A percentile compares a stretch with the other conserved stretches of the same genome.
Evolutionary conservation across 2,113 vertebrate genomes (phyloP).

Genomic region (Sturnus vulgaris): DNA sequence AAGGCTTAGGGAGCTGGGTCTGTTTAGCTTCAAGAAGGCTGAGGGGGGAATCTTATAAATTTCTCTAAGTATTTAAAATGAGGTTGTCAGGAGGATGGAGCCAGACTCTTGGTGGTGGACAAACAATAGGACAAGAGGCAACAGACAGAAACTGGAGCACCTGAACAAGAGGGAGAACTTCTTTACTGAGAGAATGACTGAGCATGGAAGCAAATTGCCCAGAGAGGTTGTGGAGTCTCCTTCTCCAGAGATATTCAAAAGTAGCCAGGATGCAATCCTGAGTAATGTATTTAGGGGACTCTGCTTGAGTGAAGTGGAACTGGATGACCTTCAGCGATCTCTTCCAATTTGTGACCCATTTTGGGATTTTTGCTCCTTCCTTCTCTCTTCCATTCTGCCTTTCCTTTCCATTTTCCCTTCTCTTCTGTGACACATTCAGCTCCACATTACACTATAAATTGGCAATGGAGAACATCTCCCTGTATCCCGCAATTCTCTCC

Average conservation of each 20-base stretch:
- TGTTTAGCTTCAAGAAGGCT: fast-evolving
- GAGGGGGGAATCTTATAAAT: not conserved
- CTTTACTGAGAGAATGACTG: not conserved
- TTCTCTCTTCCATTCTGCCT: not conserved
- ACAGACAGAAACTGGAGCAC: not conserved
- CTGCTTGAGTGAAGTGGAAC: not conserved
- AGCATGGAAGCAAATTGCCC: not conserved
- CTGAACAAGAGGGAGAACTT: not conserved
- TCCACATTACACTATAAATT: not conserved
- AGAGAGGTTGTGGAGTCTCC: not conserved
- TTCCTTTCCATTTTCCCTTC: not conserved
- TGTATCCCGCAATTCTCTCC: not conserved
- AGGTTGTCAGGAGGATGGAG: not conserved
- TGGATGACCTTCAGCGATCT: not conserved
- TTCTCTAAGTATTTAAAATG: not conserved
- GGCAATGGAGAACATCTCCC: not conserved
- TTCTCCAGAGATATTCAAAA: not conserved
- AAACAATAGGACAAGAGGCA: not conserved
- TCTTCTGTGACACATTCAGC: not conserved
- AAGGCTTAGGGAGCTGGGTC: not conserved
- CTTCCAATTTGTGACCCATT: not conserved
- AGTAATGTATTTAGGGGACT: fast-evolving
- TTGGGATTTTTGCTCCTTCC: fast-evolving
- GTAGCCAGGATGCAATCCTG: not conserved
- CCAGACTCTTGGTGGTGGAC: not conserved